Evolutionary conservation across 2,113 vertebrate genomes (phyloP).

Genomic region (Charina bottae): DNA sequence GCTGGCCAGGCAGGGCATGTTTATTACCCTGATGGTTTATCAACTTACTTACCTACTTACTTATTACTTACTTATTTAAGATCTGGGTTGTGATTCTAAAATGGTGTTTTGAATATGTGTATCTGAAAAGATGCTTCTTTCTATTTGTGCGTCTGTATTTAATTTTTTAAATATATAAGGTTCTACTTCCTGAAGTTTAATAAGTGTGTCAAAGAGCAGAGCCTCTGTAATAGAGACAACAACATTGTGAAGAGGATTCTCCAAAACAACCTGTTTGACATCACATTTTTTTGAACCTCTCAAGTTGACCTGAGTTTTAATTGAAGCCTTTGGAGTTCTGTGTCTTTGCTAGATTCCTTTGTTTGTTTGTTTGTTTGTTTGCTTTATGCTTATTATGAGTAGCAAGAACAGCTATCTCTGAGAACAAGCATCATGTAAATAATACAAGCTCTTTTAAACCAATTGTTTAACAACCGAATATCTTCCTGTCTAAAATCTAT

Average conservation of each 20-base stretch:
- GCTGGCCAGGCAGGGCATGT: background rate
- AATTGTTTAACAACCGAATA: background rate
- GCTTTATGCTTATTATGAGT: background rate
- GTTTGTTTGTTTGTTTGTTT: background rate
- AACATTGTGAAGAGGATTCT: background rate
- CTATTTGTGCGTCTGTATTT: too few relatives aligned
- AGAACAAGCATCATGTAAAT: background rate
- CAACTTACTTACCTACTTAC: background rate
- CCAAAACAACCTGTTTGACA: background rate
- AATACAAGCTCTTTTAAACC: background rate
- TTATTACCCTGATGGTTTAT: background rate
- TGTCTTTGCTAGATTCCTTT: background rate
- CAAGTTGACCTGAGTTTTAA: background rate
- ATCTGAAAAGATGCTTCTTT: too few relatives aligned
- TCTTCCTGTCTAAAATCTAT: background rate
- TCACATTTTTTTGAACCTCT: background rate
- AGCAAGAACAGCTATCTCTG: background rate
- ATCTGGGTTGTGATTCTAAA: too few relatives aligned
- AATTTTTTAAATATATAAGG: too few relatives aligned
- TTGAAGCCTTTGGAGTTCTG: background rate
- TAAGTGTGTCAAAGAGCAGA: background rate
- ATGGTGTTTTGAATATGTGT: too few relatives aligned
- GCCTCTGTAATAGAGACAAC: background rate
- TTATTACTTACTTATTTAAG: too few relatives aligned
- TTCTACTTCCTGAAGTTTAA: background rate